phyloP scores from a whole-genome alignment of 2,113 vertebrate genomes.

The Python bivittatus region DNA sequence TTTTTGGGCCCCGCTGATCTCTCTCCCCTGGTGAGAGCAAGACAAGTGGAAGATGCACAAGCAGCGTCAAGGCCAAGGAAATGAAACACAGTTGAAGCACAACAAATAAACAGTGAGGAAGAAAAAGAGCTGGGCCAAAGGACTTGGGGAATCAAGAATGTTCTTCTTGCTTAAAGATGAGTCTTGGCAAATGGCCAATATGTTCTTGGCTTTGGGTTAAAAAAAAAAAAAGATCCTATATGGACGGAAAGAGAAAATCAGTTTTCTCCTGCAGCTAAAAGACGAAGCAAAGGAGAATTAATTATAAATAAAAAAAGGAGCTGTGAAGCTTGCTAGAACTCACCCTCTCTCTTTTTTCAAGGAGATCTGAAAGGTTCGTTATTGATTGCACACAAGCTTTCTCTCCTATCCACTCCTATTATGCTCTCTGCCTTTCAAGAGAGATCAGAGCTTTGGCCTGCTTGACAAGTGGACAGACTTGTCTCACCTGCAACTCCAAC shows the following conservation, averaged over 20 bases:
- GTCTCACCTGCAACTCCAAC: not conserved
- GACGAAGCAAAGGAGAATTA: slow-evolving; percentile 54
- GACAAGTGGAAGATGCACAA: not conserved
- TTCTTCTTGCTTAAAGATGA: not conserved
- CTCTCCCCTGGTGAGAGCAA: too few species aligned
- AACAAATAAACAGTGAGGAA: not conserved
- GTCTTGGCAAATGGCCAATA: not conserved
- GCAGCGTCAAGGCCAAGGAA: not conserved
- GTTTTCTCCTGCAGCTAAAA: slow-evolving; percentile 34
- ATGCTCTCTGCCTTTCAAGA: slow-evolving; percentile 47
- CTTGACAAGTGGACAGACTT: not conserved
- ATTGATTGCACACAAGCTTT: slow-evolving; percentile 53
- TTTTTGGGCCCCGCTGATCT: not conserved
- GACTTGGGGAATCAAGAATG: not conserved
- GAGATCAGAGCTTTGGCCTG: slow-evolving; percentile 1
- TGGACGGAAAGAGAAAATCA: not conserved
- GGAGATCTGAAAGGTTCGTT: slow-evolving; percentile 49
- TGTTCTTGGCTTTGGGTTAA: not conserved
- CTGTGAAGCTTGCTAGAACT: slow-evolving; percentile 49
- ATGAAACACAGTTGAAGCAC: too few species aligned
- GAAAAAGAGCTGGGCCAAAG: too few species aligned
- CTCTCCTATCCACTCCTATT: slow-evolving; percentile 6
- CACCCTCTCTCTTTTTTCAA: slow-evolving; percentile 56
- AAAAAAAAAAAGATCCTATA: not conserved
- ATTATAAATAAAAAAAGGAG: slow-evolving; percentile 71